Percentiles rank a stretch among this genome's conserved stretches.
Evolutionary conservation across 2,888 invertebrate genomes (phyloP).

Genomic region (Volucella inanis): DNA sequence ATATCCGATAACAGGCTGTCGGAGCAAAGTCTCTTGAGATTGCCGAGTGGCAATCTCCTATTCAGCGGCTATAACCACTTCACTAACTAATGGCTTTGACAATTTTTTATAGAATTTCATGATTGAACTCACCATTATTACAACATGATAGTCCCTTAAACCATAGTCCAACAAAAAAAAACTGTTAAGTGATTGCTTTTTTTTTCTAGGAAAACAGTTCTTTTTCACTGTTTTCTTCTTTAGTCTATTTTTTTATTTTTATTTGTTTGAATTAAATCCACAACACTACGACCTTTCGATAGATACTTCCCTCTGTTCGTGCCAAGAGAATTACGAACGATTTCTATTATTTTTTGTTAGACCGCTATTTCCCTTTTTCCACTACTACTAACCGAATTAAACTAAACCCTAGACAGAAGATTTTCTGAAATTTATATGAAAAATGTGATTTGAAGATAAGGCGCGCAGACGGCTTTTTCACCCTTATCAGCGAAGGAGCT

Average conservation of each 20-base stretch:
- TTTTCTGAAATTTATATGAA: slow-evolving; percentile 69
- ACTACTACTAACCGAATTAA: slow-evolving; percentile 50
- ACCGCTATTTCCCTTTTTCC: background rate
- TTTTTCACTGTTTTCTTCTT: background rate
- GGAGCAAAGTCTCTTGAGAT: slow-evolving; percentile 41
- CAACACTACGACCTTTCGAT: too few relatives aligned
- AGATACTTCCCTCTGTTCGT: too few relatives aligned
- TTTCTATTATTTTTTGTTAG: background rate
- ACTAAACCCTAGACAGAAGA: slow-evolving; percentile 66
- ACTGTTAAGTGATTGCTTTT: background rate
- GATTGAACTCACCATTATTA: slow-evolving; percentile 64
- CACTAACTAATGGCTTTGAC: slow-evolving; percentile 33
- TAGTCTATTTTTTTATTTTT: too few relatives aligned
- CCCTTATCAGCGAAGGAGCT: slow-evolving; percentile 46
- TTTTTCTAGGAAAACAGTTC: background rate
- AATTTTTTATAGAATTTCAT: background rate
- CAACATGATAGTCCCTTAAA: slow-evolving; percentile 58
- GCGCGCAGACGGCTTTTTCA: slow-evolving; percentile 37
- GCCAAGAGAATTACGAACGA: too few relatives aligned
- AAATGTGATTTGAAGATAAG: slow-evolving; percentile 66
- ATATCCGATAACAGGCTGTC: slow-evolving; percentile 27
- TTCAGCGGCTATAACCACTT: slow-evolving; percentile 56
- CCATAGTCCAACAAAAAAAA: slow-evolving; percentile 54
- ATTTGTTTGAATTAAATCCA: background rate
- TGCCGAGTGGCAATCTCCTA: slow-evolving; percentile 11